These are phyloP conservation scores for Nomia melanderi DNA, from an alignment of 1,140 invertebrate genomes.

Conservation along the genomic window DNA sequence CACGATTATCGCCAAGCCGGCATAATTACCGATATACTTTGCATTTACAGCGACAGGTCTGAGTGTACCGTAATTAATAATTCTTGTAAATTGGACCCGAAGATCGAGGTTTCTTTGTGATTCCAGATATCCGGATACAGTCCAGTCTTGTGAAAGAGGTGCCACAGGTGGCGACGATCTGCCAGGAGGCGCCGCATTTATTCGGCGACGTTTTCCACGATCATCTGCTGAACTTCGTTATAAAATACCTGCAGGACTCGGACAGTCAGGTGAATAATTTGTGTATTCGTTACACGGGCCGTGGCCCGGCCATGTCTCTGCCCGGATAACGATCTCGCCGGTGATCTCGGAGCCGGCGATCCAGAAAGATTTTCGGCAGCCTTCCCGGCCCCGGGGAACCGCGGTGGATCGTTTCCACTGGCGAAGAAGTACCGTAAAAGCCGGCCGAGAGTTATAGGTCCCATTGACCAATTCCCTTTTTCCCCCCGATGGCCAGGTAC, in stretches of 20 bases:
- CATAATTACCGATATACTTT: too few relatives aligned
- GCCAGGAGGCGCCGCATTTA: conserved; percentile 81
- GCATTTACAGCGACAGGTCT: too few relatives aligned
- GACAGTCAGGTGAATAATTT: conserved; percentile 82
- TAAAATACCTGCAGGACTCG: conserved; percentile 82
- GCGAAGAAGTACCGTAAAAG: neutral
- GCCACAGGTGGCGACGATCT: conserved; percentile 84
- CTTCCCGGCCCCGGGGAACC: neutral
- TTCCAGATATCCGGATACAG: conserved; percentile 83
- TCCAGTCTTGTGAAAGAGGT: conserved; percentile 85
- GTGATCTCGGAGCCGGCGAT: neutral
- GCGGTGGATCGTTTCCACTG: neutral
- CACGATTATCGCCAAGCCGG: too few relatives aligned
- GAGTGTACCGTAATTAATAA: too few relatives aligned
- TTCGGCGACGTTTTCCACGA: conserved; percentile 75
- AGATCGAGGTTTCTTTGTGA: conserved; percentile 29
- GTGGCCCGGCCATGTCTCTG: too few relatives aligned
- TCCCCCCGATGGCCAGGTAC: conserved; percentile 78
- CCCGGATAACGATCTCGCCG: too few relatives aligned
- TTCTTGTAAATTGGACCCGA: neutral
- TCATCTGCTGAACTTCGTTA: conserved; percentile 84
- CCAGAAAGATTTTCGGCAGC: neutral
- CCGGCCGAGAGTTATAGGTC: neutral
- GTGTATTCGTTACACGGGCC: too few relatives aligned
- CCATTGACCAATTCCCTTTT: neutral